A percentile compares a stretch with the other conserved stretches of the same genome.
These are phyloP conservation scores for Onychorhynchus coronatus DNA, from an alignment of 2,113 vertebrate species.

Conservation along the genomic window DNA sequence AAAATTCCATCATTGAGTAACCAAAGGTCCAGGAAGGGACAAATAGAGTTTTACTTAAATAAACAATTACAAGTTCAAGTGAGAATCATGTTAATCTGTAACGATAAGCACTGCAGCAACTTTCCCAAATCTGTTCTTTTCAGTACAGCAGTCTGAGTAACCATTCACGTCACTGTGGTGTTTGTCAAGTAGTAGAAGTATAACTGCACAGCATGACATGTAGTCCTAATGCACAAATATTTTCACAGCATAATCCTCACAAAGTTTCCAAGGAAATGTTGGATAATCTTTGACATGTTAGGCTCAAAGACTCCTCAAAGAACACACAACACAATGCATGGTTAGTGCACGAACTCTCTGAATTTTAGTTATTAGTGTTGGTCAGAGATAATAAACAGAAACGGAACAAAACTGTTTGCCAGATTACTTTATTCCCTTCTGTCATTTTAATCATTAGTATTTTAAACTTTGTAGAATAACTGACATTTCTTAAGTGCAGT, in stretches of 20 bases:
- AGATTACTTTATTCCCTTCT: background rate
- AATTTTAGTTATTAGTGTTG: background rate
- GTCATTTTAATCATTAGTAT: background rate
- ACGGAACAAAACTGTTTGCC: background rate
- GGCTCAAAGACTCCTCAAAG: background rate
- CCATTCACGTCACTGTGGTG: background rate
- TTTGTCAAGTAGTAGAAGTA: background rate
- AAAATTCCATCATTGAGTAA: slow-evolving; percentile 2
- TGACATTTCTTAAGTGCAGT: background rate
- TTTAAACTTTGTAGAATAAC: background rate
- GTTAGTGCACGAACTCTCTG: background rate
- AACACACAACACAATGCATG: background rate
- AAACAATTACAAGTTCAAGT: background rate
- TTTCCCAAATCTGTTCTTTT: background rate
- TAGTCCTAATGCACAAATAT: background rate
- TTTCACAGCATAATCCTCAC: background rate
- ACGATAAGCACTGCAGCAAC: background rate
- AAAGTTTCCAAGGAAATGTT: background rate
- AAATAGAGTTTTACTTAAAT: background rate
- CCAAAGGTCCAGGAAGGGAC: background rate
- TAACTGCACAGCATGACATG: background rate
- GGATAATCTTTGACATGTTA: background rate
- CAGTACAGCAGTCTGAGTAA: background rate
- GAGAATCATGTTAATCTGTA: background rate
- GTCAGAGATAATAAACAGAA: background rate